Conservation (phyloP, 2,888 invertebrate species). For the Tetragnatha montana region DNA sequence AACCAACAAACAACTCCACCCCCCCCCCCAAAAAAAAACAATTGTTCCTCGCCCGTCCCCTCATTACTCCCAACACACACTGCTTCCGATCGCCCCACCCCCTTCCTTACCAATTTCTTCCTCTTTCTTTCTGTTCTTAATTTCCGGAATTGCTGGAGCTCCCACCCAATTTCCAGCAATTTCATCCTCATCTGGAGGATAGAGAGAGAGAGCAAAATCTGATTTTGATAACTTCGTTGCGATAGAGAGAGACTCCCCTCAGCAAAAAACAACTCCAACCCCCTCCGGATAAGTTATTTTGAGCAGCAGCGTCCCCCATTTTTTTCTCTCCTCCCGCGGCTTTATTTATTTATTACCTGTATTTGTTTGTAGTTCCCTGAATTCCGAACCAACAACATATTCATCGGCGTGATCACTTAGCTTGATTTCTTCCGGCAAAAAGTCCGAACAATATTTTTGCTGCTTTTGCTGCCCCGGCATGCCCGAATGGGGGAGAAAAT, state of each 20-base stretch:
- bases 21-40: too few relatives aligned
- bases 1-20: too few relatives aligned
- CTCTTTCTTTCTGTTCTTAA: slow-evolving; percentile 28
- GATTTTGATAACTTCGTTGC: slow-evolving; percentile 31
- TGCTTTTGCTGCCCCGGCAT: slow-evolving; percentile 10
- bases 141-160: slow-evolving; percentile 40
- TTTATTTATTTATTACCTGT: slow-evolving; percentile 66
- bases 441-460: slow-evolving; percentile 45
- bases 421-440: slow-evolving; percentile 65
- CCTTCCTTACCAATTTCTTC: neutral
- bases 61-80: too few relatives aligned
- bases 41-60: too few relatives aligned
- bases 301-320: slow-evolving; percentile 39
- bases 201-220: slow-evolving; percentile 24
- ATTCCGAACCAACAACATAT: slow-evolving; percentile 67
- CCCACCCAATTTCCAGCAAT: slow-evolving; percentile 40
- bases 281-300: slow-evolving; percentile 57
- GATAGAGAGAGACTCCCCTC: neutral
- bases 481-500: slow-evolving; percentile 32
- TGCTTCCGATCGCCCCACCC: too few relatives aligned
- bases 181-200: slow-evolving; percentile 8
- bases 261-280: neutral
- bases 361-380: slow-evolving; percentile 52
- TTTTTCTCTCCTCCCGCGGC: slow-evolving; percentile 5
- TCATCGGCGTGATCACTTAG: slow-evolving; percentile 66